Base-by-base conservation (phyloP, 2,113 vertebrate species). In the Xiphias gladius region DNA sequence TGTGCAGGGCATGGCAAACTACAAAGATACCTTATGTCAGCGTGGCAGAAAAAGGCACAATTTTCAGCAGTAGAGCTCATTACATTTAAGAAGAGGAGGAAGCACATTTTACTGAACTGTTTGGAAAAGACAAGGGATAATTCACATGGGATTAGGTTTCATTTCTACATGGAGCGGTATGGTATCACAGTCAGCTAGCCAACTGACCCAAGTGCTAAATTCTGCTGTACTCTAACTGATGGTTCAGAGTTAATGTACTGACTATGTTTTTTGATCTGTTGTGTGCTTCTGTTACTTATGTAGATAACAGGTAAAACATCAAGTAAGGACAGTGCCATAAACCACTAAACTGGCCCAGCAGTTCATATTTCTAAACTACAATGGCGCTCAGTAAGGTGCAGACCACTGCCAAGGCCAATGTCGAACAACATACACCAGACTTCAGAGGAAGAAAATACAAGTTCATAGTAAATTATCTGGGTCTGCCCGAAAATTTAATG, bases 61-160 rank as follows among this genome's bases (percentile, higher is more conserved):
- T 7, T 41, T 9, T 69, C 35, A 30, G 12, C 19, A 9, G 39
- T 3, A 22, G 22, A 48, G 35, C n/a, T 50, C 28, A 32, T 64
- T 59, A 58, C 3, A 59, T 7, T 81, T 24, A 61, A 73, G 48
- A 66, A 7, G 62, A 73, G 1, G 37, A 32, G 2, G 7, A 26
- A 16, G 39, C 30, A 32, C 10, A 39, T 39, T 11, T 2, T 58
- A 5, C 17, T 24, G 24, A 37, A 7, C 13, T 28, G 57, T 48
- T 50, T 37, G 35, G 58, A 76, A 57, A 66, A 71, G 12, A 77
- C 30, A 39, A 54, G 39, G 61, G 67, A 26, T 68, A 13, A 57
- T 71, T 72, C 11, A 37, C 57, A 46, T 63, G 65, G 8, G 43
- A 20, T 61, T 5, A 24, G 30, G 26, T n/a, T 12, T 80, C 35